Base-by-base conservation (phyloP, 1,140 invertebrate species). In the Drosophila ficusphila region DNA sequence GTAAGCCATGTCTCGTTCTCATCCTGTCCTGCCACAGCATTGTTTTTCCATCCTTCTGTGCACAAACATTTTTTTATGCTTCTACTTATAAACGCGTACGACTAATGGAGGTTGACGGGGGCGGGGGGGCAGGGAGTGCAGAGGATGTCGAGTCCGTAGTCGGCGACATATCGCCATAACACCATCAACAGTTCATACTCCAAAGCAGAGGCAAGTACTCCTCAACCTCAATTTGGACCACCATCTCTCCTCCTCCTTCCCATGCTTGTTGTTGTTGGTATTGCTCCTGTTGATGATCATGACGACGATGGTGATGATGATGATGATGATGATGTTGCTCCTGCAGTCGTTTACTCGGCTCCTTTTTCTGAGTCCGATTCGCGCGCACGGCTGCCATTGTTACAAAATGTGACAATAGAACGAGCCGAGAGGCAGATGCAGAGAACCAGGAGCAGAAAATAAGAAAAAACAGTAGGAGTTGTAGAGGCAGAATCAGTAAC, bases 101-200 rank as follows among this genome's bases (percentile, higher is more conserved):
- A 41, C 72, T 31, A 51, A 11, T 29, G 39, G 51, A 34, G 23
- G 51, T 23, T 42, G 41, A 12, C 19, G n/a, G 52, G 33, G 42
- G 48, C 21, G 18, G 27, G n/a, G 52, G 33, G 42, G 48, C 21
- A 6, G 12, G 23, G 38, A 75, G 57, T 39, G 33, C 12, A 18
- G 52, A n/a, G 33, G 57, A 62, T 36, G 56, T 19, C n/a, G 29
- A 33, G 67, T 61, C 60, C 46, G 72, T 72, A 79, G 76, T 71
- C 68, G 61, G 81, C 82, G 73, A 82, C 77, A 86, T 86, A 86
- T 86, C 82, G 77, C 82, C 77, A 82, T 86, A 86, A 88, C 82
- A 88, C 82, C 82, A 86, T 86, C 77, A 86, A 82, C 82, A 88
- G 81, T 86, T 86, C 82, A 88, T 86, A 81, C 69, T 67, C 51